Percentiles rank a stretch among this genome's conserved stretches.
These are phyloP conservation scores for Stenichneumon culpator DNA, from an alignment of 2,888 invertebrate genomes.

Conservation along the genomic window DNA sequence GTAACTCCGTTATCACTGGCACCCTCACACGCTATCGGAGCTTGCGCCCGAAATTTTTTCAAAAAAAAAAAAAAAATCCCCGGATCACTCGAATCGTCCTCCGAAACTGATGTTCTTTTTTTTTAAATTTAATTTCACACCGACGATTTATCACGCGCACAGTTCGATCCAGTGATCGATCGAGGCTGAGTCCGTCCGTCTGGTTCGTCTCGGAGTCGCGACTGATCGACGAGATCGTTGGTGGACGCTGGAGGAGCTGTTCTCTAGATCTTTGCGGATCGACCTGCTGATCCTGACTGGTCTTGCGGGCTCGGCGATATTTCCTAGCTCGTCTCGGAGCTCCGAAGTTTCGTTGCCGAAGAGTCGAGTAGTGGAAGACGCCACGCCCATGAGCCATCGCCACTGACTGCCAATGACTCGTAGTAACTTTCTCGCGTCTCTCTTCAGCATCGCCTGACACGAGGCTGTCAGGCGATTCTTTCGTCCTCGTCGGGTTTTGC, in stretches of 20 bases:
- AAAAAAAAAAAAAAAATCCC: background rate
- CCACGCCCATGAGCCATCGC: slow-evolving; percentile 44
- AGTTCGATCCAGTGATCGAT: background rate
- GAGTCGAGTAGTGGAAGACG: slow-evolving; percentile 33
- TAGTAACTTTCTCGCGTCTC: background rate
- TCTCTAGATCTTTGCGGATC: slow-evolving; percentile 68
- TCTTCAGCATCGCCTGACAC: background rate
- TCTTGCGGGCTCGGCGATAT: slow-evolving; percentile 59
- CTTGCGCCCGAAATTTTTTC: background rate
- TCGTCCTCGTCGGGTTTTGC: background rate
- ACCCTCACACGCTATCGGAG: slow-evolving; percentile 20
- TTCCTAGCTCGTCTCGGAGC: slow-evolving; percentile 61
- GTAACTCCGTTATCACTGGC: slow-evolving; percentile 35
- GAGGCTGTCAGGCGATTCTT: background rate
- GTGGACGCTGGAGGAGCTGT: slow-evolving; percentile 8
- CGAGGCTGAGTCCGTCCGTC: background rate
- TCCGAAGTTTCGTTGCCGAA: slow-evolving; percentile 10
- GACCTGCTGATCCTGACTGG: slow-evolving; percentile 79
- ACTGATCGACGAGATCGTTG: background rate
- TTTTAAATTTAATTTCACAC: background rate
- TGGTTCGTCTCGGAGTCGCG: background rate
- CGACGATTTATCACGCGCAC: background rate
- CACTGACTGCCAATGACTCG: slow-evolving; percentile 24
- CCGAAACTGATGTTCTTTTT: too few relatives aligned
- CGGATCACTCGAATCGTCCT: background rate